phyloP scores from a whole-genome alignment of 2,888 invertebrate species.

The Phaonia tiefii region DNA sequence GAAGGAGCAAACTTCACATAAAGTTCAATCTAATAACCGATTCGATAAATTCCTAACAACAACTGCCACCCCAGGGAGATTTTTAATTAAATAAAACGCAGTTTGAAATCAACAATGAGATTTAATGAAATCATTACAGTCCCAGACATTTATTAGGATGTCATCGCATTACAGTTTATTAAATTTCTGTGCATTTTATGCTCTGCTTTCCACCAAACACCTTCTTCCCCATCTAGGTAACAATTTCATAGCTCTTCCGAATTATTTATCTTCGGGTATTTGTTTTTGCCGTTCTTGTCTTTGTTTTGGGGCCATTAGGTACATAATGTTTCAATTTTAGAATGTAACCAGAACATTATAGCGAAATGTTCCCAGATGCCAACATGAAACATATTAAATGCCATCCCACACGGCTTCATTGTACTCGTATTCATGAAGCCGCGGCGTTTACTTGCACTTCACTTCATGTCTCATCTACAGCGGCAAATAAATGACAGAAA shows the following conservation, averaged over 20 bases:
- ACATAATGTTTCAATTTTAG: too few species aligned
- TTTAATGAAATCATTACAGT: constrained; percentile 3
- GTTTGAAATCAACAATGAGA: background rate
- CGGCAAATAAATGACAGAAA: constrained; percentile 29
- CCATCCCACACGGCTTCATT: constrained; percentile 59
- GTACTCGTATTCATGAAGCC: too few species aligned
- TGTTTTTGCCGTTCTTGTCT: too few species aligned
- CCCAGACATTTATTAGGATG: background rate
- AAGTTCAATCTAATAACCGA: too few species aligned
- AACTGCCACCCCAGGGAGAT: background rate
- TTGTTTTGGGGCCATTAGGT: too few species aligned
- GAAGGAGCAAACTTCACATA: too few species aligned
- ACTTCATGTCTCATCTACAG: background rate
- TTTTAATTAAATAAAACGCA: background rate
- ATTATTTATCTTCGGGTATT: too few species aligned
- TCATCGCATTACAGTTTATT: background rate
- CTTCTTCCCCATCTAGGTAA: too few species aligned
- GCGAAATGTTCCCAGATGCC: constrained; percentile 3
- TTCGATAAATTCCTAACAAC: too few species aligned
- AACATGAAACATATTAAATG: constrained; percentile 55
- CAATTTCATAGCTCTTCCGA: too few species aligned
- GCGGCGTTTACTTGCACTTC: constrained; percentile 4
- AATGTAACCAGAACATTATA: constrained; percentile 17
- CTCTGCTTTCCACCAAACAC: background rate
- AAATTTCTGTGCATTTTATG: background rate